Base-by-base conservation (phyloP, 2,797 vertebrate species). In the Euthynnus affinis region DNA sequence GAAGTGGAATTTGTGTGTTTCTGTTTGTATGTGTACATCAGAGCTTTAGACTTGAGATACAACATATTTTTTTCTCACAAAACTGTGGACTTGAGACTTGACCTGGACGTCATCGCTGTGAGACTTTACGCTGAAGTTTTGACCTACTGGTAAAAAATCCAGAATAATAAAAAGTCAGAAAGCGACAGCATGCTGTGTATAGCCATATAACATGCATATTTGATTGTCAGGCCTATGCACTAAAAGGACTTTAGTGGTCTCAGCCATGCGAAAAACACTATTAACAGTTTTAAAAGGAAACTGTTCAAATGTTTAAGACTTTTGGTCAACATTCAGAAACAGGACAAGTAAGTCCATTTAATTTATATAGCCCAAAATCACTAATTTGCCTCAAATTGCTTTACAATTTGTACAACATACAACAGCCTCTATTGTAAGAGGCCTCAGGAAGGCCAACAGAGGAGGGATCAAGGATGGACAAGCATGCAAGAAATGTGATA, bases 1-100 rank as follows among this genome's bases (percentile, higher is more conserved):
- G 20, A 32, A 66, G 9, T 22, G 56, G 55, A 66, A 69, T 73
- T 34, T 74, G 20, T 46, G 15, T 13, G 13, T 22, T 27, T 46
- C 6, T 58, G 57, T 59, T 29, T 37, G 9, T 27, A 23, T 27
- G 57, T 40, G 57, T 3, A 0, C 2, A 58, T 27, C 3, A 69
- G 29, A 51, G 51, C 57, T 71, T 18, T 17, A 23, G 40, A 14
- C 17, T 22, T 57, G 18, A 46, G 13, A 46, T 46, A 15, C 51
- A 23, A 29, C 27, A 29, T 29, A 29, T 29, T 29, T 29, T 29
- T 29, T 29, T 29, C 27, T 29, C 27, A 29, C 22, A 53, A 22
- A 23, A 53, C 51, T 3, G n/a, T 4, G 9, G 10, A 15, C 14
- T 53, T 56, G 25, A 23, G 18, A 29, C 9, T 42, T 63, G 22